Conservation (phyloP, 2,113 vertebrate genomes). For the Elephantulus edwardii region DNA sequence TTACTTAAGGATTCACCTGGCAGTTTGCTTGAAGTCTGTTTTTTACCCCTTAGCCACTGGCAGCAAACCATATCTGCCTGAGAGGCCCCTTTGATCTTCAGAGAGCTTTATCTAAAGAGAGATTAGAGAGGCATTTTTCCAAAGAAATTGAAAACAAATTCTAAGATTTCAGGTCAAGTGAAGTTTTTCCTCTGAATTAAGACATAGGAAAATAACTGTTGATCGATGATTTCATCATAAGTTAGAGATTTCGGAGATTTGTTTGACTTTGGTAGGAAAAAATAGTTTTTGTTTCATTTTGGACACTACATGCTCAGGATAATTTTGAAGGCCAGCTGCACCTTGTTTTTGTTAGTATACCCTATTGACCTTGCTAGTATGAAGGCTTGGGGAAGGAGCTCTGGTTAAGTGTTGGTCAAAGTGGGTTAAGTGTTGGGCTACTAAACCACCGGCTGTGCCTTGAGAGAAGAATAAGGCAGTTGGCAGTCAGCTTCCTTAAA, state of each 20-base stretch:
- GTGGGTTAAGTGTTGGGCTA: too few relatives aligned
- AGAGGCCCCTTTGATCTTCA: slow-evolving; percentile 82
- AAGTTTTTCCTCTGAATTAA: slow-evolving; percentile 44
- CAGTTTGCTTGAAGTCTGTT: slow-evolving; percentile 78
- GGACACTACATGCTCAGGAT: background rate
- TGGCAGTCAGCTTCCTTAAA: too few relatives aligned
- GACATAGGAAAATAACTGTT: slow-evolving; percentile 30
- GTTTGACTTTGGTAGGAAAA: background rate
- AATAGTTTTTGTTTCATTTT: background rate
- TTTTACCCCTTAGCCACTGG: slow-evolving; percentile 75
- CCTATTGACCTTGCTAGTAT: background rate
- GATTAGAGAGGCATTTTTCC: slow-evolving; percentile 79
- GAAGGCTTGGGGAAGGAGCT: background rate
- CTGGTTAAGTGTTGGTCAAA: too few relatives aligned
- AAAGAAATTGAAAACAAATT: slow-evolving; percentile 67
- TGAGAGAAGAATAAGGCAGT: too few relatives aligned
- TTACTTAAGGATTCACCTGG: slow-evolving; percentile 80
- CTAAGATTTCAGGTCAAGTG: slow-evolving; percentile 70
- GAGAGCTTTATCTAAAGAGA: slow-evolving; percentile 79
- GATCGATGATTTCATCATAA: slow-evolving; percentile 10
- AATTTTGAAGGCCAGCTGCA: background rate
- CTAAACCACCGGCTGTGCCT: too few relatives aligned
- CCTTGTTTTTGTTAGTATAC: background rate
- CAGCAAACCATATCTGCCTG: slow-evolving; percentile 79
- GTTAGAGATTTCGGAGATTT: background rate